These are phyloP conservation scores for Eulemur rufifrons DNA, from an alignment of 2,113 vertebrate species.

Conservation along the genomic window DNA sequence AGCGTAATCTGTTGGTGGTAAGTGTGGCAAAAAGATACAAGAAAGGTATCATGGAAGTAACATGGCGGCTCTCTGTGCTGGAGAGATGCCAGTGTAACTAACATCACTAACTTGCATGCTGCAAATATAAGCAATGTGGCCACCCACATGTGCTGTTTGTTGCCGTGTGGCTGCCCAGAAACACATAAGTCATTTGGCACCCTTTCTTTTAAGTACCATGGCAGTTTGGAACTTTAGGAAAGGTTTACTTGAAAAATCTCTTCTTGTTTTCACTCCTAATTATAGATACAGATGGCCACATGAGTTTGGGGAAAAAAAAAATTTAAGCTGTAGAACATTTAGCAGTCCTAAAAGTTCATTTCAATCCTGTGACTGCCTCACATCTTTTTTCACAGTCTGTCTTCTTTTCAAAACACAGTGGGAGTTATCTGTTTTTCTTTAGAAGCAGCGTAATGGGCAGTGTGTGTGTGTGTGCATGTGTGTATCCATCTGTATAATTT, in stretches of 20 bases:
- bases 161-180: not conserved
- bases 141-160: not conserved
- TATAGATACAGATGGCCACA: conserved; percentile 20
- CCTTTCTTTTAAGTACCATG: not conserved
- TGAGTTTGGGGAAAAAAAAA: not conserved
- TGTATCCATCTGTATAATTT: not conserved
- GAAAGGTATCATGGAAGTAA: not conserved
- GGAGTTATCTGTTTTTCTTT: conserved; percentile 36
- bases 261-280: conserved; percentile 36
- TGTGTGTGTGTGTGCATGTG: not conserved
- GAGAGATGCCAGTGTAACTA: not conserved
- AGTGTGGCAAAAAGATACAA: not conserved
- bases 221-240: conserved; percentile 26
- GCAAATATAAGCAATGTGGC: not conserved
- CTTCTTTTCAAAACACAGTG: conserved; percentile 40
- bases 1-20: not conserved
- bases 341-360: conserved; percentile 8
- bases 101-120: not conserved
- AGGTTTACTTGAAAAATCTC: conserved; percentile 50
- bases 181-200: conserved; percentile 2
- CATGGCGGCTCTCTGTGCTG: not conserved
- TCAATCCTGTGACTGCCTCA: not conserved
- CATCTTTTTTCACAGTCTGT: not conserved
- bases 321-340: not conserved
- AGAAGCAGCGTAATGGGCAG: not conserved